phyloP scores from a whole-genome alignment of 2,113 vertebrate species.

The Chamaetylas fuelleborni region DNA sequence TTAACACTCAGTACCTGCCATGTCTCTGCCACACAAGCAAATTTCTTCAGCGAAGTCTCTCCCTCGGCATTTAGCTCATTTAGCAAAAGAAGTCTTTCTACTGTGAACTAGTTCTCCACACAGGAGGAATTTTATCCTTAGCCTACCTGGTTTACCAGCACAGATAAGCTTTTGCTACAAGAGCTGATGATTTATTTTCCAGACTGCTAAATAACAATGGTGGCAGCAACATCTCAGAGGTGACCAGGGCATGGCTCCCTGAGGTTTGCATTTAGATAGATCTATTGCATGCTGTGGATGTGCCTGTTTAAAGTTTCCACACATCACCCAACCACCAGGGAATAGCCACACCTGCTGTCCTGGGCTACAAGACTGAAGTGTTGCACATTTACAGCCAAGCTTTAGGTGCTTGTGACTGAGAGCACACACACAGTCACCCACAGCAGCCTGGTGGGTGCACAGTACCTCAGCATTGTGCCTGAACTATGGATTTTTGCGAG shows the following conservation, averaged over 20 bases:
- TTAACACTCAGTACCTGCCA: not conserved
- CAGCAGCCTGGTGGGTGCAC: not conserved
- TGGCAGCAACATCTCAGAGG: not conserved
- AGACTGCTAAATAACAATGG: not conserved
- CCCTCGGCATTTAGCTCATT: not conserved
- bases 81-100: not conserved
- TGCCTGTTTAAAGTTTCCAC: not conserved
- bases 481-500: not conserved
- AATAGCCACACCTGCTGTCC: not conserved
- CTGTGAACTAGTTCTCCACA: not conserved
- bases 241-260: not conserved
- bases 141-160: not conserved
- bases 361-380: not conserved
- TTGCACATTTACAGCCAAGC: not conserved
- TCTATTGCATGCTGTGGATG: not conserved
- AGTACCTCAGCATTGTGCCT: not conserved
- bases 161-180: not conserved
- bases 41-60: not conserved
- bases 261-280: not conserved
- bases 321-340: not conserved
- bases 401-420: not conserved
- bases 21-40: not conserved
- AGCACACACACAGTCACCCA: not conserved
- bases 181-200: not conserved
- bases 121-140: not conserved